Base-by-base conservation (phyloP, 2,113 vertebrate species). In the Atlantisia rogersi region DNA sequence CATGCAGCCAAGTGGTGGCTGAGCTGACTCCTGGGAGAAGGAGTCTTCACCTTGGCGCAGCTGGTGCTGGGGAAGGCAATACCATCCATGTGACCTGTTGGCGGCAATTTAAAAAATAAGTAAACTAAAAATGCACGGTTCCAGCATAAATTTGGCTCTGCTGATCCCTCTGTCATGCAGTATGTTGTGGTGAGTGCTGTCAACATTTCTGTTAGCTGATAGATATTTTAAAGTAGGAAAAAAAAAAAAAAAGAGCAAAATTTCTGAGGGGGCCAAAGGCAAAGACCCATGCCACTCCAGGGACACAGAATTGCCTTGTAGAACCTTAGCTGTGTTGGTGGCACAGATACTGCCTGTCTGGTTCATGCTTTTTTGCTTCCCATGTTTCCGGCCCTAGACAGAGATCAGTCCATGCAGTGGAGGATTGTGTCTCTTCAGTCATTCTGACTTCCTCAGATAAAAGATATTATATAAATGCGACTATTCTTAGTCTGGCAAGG, bases 391-490 rank as follows among this genome's bases (percentile, higher is more conserved):
- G 52, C 69, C 20, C 44, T 28, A n/a, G 73, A n/a, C 15, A 63
- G 67, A 58, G 58, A 67, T 28, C 60, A 18, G 21, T 26, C 21
- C n/a, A 59, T 14, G n/a, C 62, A 17, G 42, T 0, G 0, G 24
- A 74, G 14, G 21, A 64, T 60, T 0, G 0, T 5, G 4, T 40
- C 12, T 84, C 77, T 75, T 88, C 59, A 88, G 62, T 46, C 85
- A 35, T 58, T 74, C 67, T 94, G 59, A 69, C 79, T 92, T 94
- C 92, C 79, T 96, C 82, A 74, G 40, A 86, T 77, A 55, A 94
- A 93, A 96, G 68, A n/a, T 28, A 22, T 3, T 48, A 6, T 5
- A 48, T 16, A 69, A 76, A 79, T 25, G 11, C 1, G 5, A 22
- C 90, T 88, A 14, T 74, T 94, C 70, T 90, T 70, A 83, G 68